phyloP scores from a whole-genome alignment of 2,113 vertebrate species.

The Lanius ludovicianus region DNA sequence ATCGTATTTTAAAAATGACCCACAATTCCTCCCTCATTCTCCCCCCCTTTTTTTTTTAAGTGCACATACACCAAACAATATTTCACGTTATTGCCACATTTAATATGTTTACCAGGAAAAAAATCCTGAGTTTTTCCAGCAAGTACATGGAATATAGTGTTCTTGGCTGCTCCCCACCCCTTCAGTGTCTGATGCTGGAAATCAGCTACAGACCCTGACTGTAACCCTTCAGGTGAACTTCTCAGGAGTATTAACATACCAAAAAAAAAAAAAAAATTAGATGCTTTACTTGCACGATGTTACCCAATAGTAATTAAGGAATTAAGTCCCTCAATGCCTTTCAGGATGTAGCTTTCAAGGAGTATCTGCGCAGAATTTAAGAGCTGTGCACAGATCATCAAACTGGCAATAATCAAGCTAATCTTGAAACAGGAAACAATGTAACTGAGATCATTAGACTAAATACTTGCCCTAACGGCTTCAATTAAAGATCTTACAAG shows the following conservation, averaged over 20 bases:
- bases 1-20: neutral
- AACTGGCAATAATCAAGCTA: neutral
- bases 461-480: neutral
- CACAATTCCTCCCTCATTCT: neutral
- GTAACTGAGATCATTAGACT: neutral
- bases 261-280: neutral
- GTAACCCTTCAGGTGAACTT: neutral
- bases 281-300: neutral
- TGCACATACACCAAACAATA: neutral
- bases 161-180: neutral
- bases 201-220: neutral
- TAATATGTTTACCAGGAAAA: neutral
- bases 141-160: neutral
- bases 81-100: neutral
- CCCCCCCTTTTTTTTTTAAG: neutral
- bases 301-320: neutral
- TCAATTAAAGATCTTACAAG: neutral
- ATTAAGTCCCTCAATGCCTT: neutral
- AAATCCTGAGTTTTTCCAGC: neutral
- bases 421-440: slow-evolving; percentile 7
- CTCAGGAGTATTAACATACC: neutral
- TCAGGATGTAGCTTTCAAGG: neutral
- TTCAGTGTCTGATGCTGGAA: neutral
- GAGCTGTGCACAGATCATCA: neutral
- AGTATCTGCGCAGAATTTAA: neutral